phyloP scores from a whole-genome alignment of 2,797 vertebrate species.

The Syngnathus acus region DNA sequence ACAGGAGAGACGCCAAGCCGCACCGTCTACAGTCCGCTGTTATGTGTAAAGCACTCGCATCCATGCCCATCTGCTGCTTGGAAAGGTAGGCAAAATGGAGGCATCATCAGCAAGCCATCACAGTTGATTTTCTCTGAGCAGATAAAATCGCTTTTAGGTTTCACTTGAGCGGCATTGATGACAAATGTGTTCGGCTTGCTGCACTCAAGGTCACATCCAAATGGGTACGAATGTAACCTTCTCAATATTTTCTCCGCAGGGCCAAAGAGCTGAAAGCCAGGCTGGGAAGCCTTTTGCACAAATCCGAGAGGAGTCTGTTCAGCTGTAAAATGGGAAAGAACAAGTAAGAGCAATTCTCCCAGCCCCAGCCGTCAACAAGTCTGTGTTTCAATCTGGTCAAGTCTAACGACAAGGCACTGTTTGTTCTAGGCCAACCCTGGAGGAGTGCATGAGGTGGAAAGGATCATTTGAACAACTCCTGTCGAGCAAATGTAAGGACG shows the following conservation, averaged over 20 bases:
- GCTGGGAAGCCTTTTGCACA: conserved; percentile 80
- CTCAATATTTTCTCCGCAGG: conserved; percentile 56
- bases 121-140: not conserved
- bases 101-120: not conserved
- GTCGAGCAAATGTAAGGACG: conserved; percentile 86
- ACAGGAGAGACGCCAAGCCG: not conserved
- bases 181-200: not conserved
- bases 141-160: not conserved
- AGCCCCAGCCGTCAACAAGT: not conserved
- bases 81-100: conserved; percentile 76
- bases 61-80: conserved; percentile 77
- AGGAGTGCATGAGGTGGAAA: conserved; percentile 86
- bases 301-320: conserved; percentile 65
- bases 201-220: not conserved
- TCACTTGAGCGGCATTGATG: no score
- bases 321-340: conserved; percentile 66
- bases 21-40: conserved; percentile 23
- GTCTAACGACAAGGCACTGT: conserved; percentile 14
- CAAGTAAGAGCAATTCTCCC: conserved; percentile 44
- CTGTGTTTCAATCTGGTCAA: not conserved
- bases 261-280: conserved; percentile 85
- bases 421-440: conserved; percentile 74
- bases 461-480: conserved; percentile 88
- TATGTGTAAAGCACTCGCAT: conserved; percentile 81
- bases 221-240: conserved; percentile 4